Evolutionary conservation across 2,797 vertebrate genomes (phyloP), one percentile per base, ranked within the genome.

Genomic region (Ptychadena robeensis): DNA sequence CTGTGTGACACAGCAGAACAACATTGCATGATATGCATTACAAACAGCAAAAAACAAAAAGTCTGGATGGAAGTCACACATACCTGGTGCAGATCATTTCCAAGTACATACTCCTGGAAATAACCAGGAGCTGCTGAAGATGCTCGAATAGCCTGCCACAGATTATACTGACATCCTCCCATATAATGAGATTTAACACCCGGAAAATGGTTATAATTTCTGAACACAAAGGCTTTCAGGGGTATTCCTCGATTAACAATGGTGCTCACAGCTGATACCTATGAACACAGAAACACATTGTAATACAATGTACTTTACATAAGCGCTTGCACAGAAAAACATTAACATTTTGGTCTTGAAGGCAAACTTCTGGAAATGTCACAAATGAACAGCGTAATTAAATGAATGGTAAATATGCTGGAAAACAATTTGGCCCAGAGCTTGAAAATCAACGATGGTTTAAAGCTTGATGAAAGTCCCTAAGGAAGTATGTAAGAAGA

Each of bases 251-350:
- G 94, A 91, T 96, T 98, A 77, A 99, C 97, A 79, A 99, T 90
- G 35, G 97, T 98, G 90, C 97, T 99, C 87, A 99, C 96, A 35
- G 97, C 97, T 90, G 96, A 94, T 88, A 99, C 95, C 98, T 99
- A 87, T 44, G 12, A 27, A 86, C 80, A 61, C 1, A 59, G 25
- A 18, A 28, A 65, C 10, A 14, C 10, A 61, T 11, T 48, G 44
- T 48, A 48, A 11, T 12, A 48, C 12, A 48, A 48, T 12, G 2
- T 4, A 12, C 2, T 12, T 48, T 12, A 59, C 10, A 61, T 9
- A 61, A 61, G 59, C 25, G 18, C 4, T 8, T 28, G n/a, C 1
- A 61, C 15, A 10, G 10, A 25, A 28, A 10, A 61, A 61, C 3
- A 1, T 7, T 25, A 25, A 25, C n/a, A n/a, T 59, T 25, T n/a